Base-by-base conservation (phyloP, 2,113 vertebrate genomes). In the Sturnus vulgaris region DNA sequence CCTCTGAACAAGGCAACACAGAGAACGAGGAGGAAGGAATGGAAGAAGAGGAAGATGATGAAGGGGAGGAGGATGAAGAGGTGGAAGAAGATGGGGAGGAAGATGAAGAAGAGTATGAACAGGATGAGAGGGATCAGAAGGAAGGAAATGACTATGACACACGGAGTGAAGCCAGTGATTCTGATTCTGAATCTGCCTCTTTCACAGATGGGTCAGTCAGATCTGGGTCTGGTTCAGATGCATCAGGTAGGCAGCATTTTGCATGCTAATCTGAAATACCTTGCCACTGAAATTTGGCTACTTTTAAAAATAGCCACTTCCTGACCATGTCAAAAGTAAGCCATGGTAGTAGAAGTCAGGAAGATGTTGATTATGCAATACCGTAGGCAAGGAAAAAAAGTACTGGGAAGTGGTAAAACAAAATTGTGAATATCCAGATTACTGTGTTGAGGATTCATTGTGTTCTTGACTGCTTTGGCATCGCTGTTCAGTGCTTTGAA, bases 111-210 rank as follows among this genome's bases (percentile, higher is more conserved):
- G 98, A 98, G 8, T 99, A 99, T 52, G 99, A 99, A 94, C 98
- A 98, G 19, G 99, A 99, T 57, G 99, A 99, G 46, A 96, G 98
- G 96, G 94, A 99, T 97, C 96, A 98, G 84, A 98, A 98, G 86
- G 98, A 99, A 81, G 98, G 97, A 80, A 98, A 98, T 39, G 99
- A 99, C 97, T 99, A 99, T 27, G 99, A 99, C 86, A 99, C 99
- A 4, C 98, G 99, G 77, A 99, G 99, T 55, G 99, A 99, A 96
- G 99, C 99, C 60, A 99, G 99, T 0, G 99, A 99, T 96, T 99
- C 99, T 7, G 99, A 98, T 55, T 99, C 99, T 19, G 99, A 99
- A 84, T 99, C 99, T 0, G 98, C 99, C 70, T 99, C 99, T 72
- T 99, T 99, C 97, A 99, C 99, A 24, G 99, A 99, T 28, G 99